These are phyloP conservation scores for Muscicapa comitata DNA, from an alignment of 2,797 vertebrate species.

Conservation along the genomic window DNA sequence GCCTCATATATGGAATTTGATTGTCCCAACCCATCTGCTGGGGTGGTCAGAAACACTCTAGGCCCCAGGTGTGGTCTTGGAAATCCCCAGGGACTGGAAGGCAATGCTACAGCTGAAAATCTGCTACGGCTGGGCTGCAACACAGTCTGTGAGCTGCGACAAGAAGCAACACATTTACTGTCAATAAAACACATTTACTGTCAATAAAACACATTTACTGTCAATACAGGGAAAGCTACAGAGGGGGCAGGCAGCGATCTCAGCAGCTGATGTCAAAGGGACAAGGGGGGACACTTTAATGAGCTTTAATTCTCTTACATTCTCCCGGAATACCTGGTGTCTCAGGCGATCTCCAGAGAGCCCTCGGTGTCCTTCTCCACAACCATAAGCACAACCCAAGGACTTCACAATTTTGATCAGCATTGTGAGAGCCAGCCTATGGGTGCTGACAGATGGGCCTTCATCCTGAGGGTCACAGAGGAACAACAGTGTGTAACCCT, in stretches of 20 bases:
- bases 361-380: slow-evolving; percentile 96
- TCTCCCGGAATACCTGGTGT: slow-evolving; percentile 86
- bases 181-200: too few species aligned
- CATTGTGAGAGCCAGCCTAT: slow-evolving; percentile 95
- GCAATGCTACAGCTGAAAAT: background rate
- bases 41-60: background rate
- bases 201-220: background rate
- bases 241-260: slow-evolving; percentile 50
- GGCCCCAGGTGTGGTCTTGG: background rate
- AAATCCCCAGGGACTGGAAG: background rate
- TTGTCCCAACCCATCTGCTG: background rate
- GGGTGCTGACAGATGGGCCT: slow-evolving; percentile 81
- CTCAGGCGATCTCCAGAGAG: slow-evolving; percentile 96
- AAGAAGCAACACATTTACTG: background rate
- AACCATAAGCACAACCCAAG: slow-evolving; percentile 95
- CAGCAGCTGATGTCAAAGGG: slow-evolving; percentile 65
- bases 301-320: slow-evolving; percentile 78
- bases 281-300: slow-evolving; percentile 53
- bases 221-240: slow-evolving; percentile 31
- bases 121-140: slow-evolving; percentile 19
- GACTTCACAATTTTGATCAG: slow-evolving; percentile 99
- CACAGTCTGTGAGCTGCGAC: background rate
- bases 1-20: background rate
- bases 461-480: slow-evolving; percentile 76
- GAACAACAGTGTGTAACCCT: background rate